Evolutionary conservation across 2,113 vertebrate species (phyloP).

Genomic region (Pygoscelis adeliae): DNA sequence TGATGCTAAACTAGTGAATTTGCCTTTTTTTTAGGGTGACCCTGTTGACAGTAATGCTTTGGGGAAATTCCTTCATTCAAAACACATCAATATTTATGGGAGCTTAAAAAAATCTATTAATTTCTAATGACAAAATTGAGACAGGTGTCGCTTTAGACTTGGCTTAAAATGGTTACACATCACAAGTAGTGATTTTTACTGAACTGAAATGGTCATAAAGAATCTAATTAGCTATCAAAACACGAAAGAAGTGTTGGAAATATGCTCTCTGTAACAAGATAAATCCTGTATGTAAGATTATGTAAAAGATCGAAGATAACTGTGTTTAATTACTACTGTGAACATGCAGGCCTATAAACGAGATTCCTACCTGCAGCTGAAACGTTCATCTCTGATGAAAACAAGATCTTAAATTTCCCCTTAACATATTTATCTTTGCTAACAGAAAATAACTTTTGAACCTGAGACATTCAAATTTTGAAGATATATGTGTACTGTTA

Average conservation of each 20-base stretch:
- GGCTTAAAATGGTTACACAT: background rate
- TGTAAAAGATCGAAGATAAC: background rate
- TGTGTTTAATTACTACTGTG: background rate
- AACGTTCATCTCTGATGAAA: background rate
- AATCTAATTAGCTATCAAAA: background rate
- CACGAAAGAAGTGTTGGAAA: background rate
- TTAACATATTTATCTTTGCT: background rate
- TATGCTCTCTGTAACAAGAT: background rate
- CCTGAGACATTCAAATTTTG: background rate
- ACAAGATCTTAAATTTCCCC: background rate
- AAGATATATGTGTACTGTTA: background rate
- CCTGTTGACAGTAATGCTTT: background rate
- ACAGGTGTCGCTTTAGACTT: background rate
- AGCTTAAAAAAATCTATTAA: background rate
- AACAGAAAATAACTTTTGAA: background rate
- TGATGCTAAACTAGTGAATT: background rate
- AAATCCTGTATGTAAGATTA: background rate
- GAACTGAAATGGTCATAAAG: background rate
- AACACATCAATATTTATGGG: background rate
- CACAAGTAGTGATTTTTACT: background rate
- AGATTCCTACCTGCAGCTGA: background rate
- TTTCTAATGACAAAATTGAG: background rate
- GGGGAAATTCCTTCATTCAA: background rate
- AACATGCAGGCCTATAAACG: fast-evolving
- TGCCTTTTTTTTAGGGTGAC: background rate